These are phyloP conservation scores for Parascotia fuliginaria DNA, from an alignment of 2,888 invertebrate species.

Conservation along the genomic window DNA sequence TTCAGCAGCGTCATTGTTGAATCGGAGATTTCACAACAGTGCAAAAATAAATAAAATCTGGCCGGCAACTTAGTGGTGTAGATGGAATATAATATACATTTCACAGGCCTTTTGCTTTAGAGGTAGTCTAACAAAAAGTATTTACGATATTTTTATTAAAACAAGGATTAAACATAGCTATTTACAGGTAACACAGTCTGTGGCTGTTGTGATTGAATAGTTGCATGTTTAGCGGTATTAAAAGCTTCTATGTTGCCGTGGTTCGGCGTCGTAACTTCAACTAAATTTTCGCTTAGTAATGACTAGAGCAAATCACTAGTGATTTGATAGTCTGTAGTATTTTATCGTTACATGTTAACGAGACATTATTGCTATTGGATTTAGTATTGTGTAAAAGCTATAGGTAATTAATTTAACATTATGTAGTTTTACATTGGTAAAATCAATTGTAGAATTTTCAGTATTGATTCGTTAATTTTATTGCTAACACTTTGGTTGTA, in stretches of 20 bases:
- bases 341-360: slow-evolving; percentile 55
- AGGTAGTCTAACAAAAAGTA: slow-evolving; percentile 10
- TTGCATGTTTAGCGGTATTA: slow-evolving; percentile 74
- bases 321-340: slow-evolving; percentile 55
- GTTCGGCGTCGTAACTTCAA: slow-evolving; percentile 61
- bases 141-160: slow-evolving; percentile 36
- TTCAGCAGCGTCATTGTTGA: background rate
- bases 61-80: too few species aligned
- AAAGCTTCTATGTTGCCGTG: slow-evolving; percentile 59
- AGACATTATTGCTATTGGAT: slow-evolving; percentile 39
- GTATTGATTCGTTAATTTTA: too few species aligned
- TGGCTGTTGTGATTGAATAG: slow-evolving; percentile 67
- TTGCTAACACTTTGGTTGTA: too few species aligned
- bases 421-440: too few species aligned
- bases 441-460: too few species aligned
- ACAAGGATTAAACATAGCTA: slow-evolving; percentile 44
- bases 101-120: too few species aligned
- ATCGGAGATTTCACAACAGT: background rate
- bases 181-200: slow-evolving; percentile 50
- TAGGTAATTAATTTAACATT: too few species aligned
- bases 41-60: background rate
- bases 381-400: slow-evolving; percentile 26
- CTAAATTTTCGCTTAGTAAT: slow-evolving; percentile 71
- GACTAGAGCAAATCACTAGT: slow-evolving; percentile 59
- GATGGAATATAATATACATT: too few species aligned